These are phyloP conservation scores for Plemyria rubiginata DNA, from an alignment of 2,888 invertebrate species.

Conservation along the genomic window DNA sequence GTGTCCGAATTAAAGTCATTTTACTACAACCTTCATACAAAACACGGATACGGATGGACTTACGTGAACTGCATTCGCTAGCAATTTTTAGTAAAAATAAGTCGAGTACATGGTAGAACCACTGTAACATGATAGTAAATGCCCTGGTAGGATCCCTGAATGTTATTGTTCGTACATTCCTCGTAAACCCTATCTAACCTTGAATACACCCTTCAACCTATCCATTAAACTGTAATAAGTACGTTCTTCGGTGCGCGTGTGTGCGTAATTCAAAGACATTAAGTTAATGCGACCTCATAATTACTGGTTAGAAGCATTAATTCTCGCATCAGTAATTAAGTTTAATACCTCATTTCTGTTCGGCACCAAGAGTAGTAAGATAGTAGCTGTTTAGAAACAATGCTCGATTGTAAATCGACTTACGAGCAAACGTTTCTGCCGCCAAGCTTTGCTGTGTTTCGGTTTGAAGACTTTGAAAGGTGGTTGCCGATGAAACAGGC, in stretches of 20 bases:
- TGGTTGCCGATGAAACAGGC: too few species aligned
- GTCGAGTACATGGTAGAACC: too few species aligned
- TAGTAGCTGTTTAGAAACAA: neutral
- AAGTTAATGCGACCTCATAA: constrained; percentile 84
- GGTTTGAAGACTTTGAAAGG: too few species aligned
- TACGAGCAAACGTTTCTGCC: too few species aligned
- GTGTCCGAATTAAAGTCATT: too few species aligned
- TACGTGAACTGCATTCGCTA: too few species aligned
- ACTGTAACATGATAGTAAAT: too few species aligned
- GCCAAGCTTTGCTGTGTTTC: too few species aligned
- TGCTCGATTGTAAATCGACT: too few species aligned
- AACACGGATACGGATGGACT: too few species aligned
- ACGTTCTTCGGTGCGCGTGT: constrained; percentile 42
- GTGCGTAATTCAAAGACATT: constrained; percentile 77
- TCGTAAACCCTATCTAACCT: constrained; percentile 25
- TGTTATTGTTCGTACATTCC: constrained; percentile 4
- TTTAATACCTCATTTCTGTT: constrained; percentile 81
- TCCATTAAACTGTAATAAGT: constrained; percentile 24
- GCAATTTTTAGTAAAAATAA: too few species aligned
- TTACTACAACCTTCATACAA: too few species aligned
- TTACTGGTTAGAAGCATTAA: constrained; percentile 81
- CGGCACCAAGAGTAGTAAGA: constrained; percentile 58
- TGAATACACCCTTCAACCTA: constrained; percentile 20
- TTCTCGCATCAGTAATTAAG: constrained; percentile 84
- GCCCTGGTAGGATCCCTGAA: neutral